Conservation (phyloP, 2,888 invertebrate species). For the Spisula subtruncata region DNA sequence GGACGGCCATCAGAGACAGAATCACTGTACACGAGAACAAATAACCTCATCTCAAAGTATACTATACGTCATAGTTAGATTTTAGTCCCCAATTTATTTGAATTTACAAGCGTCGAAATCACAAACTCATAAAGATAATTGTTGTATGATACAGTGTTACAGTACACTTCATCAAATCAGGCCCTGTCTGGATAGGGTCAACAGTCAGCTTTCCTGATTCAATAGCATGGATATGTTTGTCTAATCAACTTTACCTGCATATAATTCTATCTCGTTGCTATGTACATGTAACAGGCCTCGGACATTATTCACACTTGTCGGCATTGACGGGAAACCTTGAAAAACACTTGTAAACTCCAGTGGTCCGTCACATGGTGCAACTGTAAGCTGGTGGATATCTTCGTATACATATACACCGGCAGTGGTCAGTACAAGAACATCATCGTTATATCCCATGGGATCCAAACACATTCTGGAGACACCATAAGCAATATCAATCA, state of each 20-base stretch:
- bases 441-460: constrained; percentile 18
- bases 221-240: no score
- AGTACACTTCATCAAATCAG: no score
- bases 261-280: neutral
- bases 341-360: neutral
- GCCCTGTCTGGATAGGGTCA: no score
- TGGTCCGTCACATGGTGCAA: constrained; percentile 33
- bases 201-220: no score
- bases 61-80: no score
- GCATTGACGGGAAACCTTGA: neutral
- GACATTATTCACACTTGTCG: neutral
- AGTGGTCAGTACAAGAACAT: constrained; percentile 47
- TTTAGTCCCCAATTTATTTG: neutral
- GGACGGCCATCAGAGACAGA: no score
- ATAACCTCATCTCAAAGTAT: no score
- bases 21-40: no score
- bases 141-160: no score
- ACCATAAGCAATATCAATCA: constrained; percentile 49
- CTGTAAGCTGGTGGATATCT: constrained; percentile 36
- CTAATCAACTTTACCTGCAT: neutral
- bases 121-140: no score
- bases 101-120: no score
- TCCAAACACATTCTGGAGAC: constrained; percentile 34
- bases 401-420: constrained; percentile 58
- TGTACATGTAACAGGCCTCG: neutral